Conservation (phyloP, 2,113 vertebrate genomes). For the Vulpes ferrilata region DNA sequence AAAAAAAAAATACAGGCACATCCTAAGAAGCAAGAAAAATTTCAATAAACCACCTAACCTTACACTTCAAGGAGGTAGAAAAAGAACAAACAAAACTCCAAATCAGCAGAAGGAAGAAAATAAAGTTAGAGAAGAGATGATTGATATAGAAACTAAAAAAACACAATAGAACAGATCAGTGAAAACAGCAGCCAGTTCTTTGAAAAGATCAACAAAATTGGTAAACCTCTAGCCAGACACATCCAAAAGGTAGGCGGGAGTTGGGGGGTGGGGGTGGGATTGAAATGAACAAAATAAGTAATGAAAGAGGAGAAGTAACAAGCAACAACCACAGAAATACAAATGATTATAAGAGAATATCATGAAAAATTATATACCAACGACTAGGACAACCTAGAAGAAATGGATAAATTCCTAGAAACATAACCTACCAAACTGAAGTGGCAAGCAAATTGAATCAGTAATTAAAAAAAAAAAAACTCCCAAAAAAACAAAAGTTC, state of each 20-base stretch:
- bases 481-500: not conserved
- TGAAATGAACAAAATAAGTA: not conserved
- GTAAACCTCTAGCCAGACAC: not conserved
- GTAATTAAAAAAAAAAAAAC: not conserved
- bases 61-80: not conserved
- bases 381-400: not conserved
- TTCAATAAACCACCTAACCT: not conserved
- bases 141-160: not conserved
- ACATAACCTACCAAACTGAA: not conserved
- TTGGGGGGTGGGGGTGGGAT: too few species aligned
- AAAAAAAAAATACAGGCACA: not conserved
- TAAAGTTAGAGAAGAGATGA: not conserved
- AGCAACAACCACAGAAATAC: not conserved
- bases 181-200: not conserved
- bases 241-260: not conserved
- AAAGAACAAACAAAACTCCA: not conserved
- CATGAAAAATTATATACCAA: not conserved
- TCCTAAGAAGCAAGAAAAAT: not conserved
- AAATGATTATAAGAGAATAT: not conserved
- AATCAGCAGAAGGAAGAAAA: not conserved
- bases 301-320: not conserved
- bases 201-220: not conserved
- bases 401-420: not conserved
- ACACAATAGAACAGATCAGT: not conserved
- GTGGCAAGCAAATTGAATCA: not conserved